A percentile compares a stretch with the other conserved stretches of the same genome.
These are phyloP conservation scores for Xenopus borealis DNA, from an alignment of 2,113 vertebrate genomes.

Conservation along the genomic window DNA sequence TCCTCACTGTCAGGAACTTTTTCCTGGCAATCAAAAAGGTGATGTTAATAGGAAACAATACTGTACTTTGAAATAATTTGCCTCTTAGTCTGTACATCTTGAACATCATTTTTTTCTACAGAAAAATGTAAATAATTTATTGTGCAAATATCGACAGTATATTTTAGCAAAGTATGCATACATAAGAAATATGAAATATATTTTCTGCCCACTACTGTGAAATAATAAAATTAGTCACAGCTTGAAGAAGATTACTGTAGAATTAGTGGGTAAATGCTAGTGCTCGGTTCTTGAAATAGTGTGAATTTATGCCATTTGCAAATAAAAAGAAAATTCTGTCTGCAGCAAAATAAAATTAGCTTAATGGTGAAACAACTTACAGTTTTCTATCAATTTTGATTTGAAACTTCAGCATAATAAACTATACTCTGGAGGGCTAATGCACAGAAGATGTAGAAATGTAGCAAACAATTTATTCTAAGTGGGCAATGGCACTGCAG, in stretches of 20 bases:
- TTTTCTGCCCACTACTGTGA: neutral
- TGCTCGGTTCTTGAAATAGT: neutral
- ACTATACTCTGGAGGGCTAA: slow-evolving; percentile 29
- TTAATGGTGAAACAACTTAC: slow-evolving; percentile 4
- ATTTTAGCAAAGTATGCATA: neutral
- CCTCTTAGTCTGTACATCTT: too few species aligned
- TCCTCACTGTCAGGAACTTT: too few species aligned
- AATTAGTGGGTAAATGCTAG: neutral
- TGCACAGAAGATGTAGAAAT: slow-evolving; percentile 32
- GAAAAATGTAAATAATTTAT: too few species aligned
- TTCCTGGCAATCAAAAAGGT: too few species aligned
- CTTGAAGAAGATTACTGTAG: neutral
- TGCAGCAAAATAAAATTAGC: slow-evolving; percentile 3
- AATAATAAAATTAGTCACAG: slow-evolving; percentile 8
- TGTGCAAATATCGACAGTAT: too few species aligned
- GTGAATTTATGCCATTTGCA: neutral
- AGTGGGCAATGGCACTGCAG: slow-evolving; percentile 38
- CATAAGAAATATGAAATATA: neutral
- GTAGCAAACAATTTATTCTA: slow-evolving; percentile 38
- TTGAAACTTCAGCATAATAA: slow-evolving; percentile 32
- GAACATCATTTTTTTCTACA: too few species aligned
- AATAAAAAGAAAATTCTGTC: slow-evolving; percentile 8
- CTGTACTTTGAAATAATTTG: too few species aligned
- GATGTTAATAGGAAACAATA: too few species aligned
- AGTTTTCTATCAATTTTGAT: slow-evolving; percentile 22